Conservation (phyloP, 1,140 invertebrate genomes). For the Anagrus nilaparvatae region DNA sequence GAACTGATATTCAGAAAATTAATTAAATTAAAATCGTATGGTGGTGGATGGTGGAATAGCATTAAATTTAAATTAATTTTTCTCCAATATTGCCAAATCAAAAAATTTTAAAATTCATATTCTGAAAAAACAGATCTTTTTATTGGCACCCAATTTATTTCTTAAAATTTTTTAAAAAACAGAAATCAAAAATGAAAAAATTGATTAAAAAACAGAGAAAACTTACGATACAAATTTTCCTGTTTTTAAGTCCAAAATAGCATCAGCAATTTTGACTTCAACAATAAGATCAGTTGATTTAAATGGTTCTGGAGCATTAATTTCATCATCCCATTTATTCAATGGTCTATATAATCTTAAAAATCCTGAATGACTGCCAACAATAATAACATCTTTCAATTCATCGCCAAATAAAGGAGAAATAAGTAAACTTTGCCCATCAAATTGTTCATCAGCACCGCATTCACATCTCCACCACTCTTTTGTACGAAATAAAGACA, state of each 20-base stretch:
- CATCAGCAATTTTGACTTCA: conserved; percentile 53
- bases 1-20: no score
- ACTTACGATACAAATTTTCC: conserved; percentile 68
- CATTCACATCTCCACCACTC: conserved; percentile 64
- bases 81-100: no score
- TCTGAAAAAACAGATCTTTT: no score
- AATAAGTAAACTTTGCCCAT: conserved; percentile 47
- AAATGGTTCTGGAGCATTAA: conserved; percentile 39
- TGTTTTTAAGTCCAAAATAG: conserved; percentile 60
- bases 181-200: no score
- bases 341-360: conserved; percentile 58
- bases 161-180: no score
- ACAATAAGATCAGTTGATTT: conserved; percentile 58
- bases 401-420: conserved; percentile 35
- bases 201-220: no score
- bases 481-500: conserved; percentile 72
- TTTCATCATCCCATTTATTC: conserved; percentile 38
- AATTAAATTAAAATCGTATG: no score
- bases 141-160: no score
- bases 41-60: no score
- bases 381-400: conserved; percentile 51
- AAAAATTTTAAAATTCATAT: no score
- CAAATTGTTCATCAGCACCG: conserved; percentile 54
- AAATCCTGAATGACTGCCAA: conserved; percentile 59
- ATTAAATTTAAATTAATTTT: no score